These are phyloP conservation scores for Sorex maritimensis DNA, from an alignment of 2,797 vertebrate genomes.

Conservation along the genomic window DNA sequence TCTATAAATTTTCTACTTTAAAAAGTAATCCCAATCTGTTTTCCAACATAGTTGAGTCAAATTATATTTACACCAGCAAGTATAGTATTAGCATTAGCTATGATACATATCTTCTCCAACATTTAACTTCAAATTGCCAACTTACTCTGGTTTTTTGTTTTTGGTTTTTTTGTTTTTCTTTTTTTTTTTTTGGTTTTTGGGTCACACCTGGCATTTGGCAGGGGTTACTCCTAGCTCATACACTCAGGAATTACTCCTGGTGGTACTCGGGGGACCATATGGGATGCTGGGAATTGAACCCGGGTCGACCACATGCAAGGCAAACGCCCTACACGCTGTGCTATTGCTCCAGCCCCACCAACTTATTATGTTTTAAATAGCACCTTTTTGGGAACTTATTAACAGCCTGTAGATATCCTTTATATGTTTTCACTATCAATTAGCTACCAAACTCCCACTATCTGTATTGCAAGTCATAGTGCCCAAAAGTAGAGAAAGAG, in stretches of 20 bases:
- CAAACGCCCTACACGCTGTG: no score
- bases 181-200: no score
- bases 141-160: neutral
- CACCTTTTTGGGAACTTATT: neutral
- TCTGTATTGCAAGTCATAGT: no score
- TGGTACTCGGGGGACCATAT: no score
- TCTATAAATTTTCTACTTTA: constrained; percentile 9
- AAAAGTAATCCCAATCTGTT: constrained; percentile 19
- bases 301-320: no score
- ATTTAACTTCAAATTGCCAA: neutral
- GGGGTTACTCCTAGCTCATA: no score
- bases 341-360: neutral
- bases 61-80: neutral
- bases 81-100: neutral
- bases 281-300: no score
- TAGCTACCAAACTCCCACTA: neutral
- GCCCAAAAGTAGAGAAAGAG: no score
- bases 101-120: neutral
- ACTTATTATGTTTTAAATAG: constrained; percentile 9
- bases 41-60: constrained; percentile 2
- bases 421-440: neutral
- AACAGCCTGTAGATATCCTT: neutral
- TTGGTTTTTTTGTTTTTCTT: no score
- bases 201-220: no score
- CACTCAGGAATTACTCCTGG: no score